Percentiles rank a stretch among this genome's conserved stretches.
phyloP scores from a whole-genome alignment of 1,140 invertebrate species.

The Orchestia grillus region DNA sequence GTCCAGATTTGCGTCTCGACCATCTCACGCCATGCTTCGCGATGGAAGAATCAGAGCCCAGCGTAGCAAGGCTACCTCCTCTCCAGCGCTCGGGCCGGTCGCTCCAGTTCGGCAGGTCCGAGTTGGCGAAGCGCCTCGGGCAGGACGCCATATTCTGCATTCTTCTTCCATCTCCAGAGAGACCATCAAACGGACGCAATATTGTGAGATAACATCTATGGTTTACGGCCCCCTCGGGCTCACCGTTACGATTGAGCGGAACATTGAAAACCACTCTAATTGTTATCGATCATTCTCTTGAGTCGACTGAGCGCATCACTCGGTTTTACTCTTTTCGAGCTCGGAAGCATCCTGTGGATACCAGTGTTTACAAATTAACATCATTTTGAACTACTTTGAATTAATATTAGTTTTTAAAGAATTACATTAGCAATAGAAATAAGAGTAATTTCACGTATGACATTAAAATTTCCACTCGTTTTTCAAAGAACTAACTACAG shows the following conservation, averaged over 20 bases:
- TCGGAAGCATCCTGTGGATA: not conserved
- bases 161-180: slow-evolving; percentile 39
- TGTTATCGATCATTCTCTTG: not conserved
- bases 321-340: not conserved
- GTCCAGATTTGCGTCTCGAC: not conserved
- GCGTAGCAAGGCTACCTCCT: not conserved
- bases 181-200: not conserved
- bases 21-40: not conserved
- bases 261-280: slow-evolving; percentile 26
- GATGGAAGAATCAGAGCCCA: not conserved
- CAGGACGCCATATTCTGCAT: slow-evolving; percentile 28
- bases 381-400: not conserved
- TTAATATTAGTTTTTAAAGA: too few relatives aligned
- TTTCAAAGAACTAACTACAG: not conserved
- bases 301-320: not conserved
- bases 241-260: slow-evolving; percentile 26
- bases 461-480: not conserved
- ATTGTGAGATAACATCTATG: slow-evolving; percentile 30
- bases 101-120: not conserved
- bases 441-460: too few relatives aligned
- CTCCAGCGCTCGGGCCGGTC: not conserved
- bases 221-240: not conserved
- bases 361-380: not conserved
- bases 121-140: not conserved
- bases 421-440: too few relatives aligned